Evolutionary conservation across 2,888 invertebrate genomes (phyloP).

Genomic region (Aethes cnicana): DNA sequence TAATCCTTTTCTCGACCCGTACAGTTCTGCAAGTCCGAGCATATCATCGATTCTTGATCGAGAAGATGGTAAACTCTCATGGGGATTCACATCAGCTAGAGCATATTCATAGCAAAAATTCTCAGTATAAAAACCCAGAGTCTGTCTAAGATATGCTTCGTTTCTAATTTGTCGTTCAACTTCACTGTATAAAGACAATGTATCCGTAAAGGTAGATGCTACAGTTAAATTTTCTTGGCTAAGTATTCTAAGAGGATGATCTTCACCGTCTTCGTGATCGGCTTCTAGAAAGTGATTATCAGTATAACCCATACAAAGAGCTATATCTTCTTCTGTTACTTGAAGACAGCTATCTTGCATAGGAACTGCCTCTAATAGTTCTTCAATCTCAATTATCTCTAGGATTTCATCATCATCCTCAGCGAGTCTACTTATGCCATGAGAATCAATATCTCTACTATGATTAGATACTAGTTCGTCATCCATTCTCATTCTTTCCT

Average conservation of each 20-base stretch:
- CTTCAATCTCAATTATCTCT: conserved; percentile 91
- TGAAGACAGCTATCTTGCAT: conserved; percentile 94
- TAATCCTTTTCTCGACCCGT: conserved; percentile 89
- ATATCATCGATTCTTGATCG: conserved; percentile 89
- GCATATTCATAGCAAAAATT: conserved; percentile 68
- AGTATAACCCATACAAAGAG: conserved; percentile 89
- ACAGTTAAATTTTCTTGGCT: conserved; percentile 96
- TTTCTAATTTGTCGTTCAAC: conserved; percentile 85
- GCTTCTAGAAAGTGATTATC: conserved; percentile 88
- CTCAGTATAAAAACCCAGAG: conserved; percentile 80
- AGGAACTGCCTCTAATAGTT: conserved; percentile 91
- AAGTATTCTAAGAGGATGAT: conserved; percentile 93
- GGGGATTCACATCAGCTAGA: conserved; percentile 66
- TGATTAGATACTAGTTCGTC: conserved; percentile 80
- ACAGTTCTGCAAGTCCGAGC: conserved; percentile 90
- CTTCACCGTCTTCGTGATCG: conserved; percentile 86
- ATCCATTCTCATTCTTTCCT: conserved; percentile 86
- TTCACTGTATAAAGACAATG: conserved; percentile 85
- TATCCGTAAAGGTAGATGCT: conserved; percentile 94
- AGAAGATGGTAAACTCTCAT: conserved; percentile 73
- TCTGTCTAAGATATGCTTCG: conserved; percentile 82
- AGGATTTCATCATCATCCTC: conserved; percentile 87
- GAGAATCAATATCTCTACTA: conserved; percentile 77
- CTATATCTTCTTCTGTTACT: conserved; percentile 96
- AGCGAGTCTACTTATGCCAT: conserved; percentile 71